Conservation (phyloP, 2,797 vertebrate species). For the Pteronotus mesoamericanus region DNA sequence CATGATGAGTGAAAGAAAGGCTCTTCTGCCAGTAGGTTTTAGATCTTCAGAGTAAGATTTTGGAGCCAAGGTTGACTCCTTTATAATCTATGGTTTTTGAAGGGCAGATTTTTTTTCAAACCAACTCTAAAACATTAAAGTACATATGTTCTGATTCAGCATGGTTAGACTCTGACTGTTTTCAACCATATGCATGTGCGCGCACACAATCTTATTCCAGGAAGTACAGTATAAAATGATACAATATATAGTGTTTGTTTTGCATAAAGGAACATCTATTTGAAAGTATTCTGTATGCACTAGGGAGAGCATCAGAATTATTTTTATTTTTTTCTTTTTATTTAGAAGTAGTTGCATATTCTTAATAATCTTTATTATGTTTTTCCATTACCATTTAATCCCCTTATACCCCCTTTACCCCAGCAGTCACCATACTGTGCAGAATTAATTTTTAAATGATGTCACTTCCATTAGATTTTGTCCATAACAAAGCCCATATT, state of each 20-base stretch:
- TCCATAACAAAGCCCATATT: background rate
- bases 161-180: background rate
- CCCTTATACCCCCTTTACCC: too few species aligned
- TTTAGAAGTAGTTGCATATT: background rate
- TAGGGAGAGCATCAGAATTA: background rate
- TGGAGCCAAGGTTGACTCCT: background rate
- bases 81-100: slow-evolving; percentile 18
- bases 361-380: background rate
- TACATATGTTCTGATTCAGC: background rate
- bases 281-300: background rate
- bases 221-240: background rate
- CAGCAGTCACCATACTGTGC: too few species aligned
- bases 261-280: background rate
- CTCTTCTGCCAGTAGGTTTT: background rate
- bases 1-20: background rate
- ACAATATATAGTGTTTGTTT: background rate
- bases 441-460: background rate
- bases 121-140: background rate
- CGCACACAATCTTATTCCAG: background rate
- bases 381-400: too few species aligned
- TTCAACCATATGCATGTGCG: background rate
- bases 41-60: background rate
- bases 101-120: background rate
- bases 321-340: background rate
- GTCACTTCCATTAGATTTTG: background rate